phyloP scores from a whole-genome alignment of 2,797 vertebrate genomes.

The Scleropages formosus region DNA sequence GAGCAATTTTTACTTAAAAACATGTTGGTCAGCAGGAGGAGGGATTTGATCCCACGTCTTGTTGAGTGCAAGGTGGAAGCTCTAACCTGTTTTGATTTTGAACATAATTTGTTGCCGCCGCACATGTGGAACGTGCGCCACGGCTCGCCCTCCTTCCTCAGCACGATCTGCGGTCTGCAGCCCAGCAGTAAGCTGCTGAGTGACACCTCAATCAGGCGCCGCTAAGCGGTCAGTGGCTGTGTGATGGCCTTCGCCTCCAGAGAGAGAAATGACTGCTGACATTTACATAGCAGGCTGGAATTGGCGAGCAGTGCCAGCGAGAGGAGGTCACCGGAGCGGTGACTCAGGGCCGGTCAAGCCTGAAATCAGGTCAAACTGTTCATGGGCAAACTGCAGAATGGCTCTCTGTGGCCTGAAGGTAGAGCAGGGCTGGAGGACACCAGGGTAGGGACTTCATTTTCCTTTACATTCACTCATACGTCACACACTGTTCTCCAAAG shows the following conservation, averaged over 20 bases:
- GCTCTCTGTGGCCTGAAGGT: too few relatives aligned
- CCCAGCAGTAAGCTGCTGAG: conserved; percentile 59
- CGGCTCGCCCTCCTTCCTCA: conserved; percentile 11
- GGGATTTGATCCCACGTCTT: too few relatives aligned
- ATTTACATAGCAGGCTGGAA: conserved; percentile 40
- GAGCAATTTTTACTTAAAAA: too few relatives aligned
- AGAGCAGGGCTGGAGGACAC: background rate
- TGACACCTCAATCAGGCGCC: conserved; percentile 67
- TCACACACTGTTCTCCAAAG: background rate
- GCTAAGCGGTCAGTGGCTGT: conserved; percentile 58
- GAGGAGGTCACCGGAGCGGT: conserved; percentile 7
- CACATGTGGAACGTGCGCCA: too few relatives aligned
- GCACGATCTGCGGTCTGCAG: conserved; percentile 54
- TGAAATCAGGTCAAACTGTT: conserved; percentile 46
- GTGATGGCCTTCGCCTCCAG: conserved; percentile 45
- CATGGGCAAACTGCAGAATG: conserved; percentile 43
- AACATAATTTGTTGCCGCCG: too few relatives aligned
- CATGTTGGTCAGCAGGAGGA: too few relatives aligned
- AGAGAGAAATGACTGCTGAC: conserved; percentile 43
- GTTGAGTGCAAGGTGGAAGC: too few relatives aligned
- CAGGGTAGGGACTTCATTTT: background rate
- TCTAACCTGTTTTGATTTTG: too few relatives aligned
- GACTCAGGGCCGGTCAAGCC: conserved; percentile 43
- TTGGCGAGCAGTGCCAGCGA: conserved; percentile 34
- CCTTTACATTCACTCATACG: background rate